Percentiles rank a stretch among this genome's conserved stretches.
phyloP scores from a whole-genome alignment of 2,888 invertebrate genomes.

The Girardia tigrina region DNA sequence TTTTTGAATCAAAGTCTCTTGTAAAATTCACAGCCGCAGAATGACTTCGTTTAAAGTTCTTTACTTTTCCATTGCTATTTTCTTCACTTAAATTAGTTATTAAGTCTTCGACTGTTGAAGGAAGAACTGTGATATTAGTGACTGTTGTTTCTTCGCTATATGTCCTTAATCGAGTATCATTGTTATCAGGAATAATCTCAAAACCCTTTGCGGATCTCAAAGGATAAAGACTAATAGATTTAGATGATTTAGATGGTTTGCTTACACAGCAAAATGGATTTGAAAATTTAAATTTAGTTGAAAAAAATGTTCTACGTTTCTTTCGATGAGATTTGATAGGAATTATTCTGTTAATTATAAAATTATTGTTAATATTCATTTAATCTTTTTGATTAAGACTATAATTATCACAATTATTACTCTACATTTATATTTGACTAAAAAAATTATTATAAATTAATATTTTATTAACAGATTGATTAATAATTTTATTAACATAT shows the following conservation, averaged over 20 bases:
- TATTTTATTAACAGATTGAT: no score
- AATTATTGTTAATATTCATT: no score
- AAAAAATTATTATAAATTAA: no score
- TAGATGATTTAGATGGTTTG: background rate
- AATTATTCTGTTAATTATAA: conserved; percentile 13
- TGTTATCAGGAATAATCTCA: background rate
- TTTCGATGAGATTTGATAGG: background rate
- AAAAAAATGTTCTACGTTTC: background rate
- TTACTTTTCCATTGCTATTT: background rate
- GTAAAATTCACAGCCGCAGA: background rate
- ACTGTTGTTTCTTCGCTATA: conserved; percentile 8
- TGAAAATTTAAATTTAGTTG: background rate
- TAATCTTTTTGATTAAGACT: no score
- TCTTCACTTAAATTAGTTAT: background rate
- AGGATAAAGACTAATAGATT: background rate
- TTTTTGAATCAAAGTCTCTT: background rate
- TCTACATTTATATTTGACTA: no score
- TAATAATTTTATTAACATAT: no score
- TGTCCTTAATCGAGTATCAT: conserved; percentile 13
- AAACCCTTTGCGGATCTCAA: background rate
- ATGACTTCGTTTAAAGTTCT: background rate
- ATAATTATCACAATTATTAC: no score
- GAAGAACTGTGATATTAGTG: background rate
- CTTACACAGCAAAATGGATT: conserved; percentile 5
- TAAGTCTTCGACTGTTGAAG: background rate